Evolutionary conservation across 2,113 vertebrate species (phyloP), one percentile per base, ranked within the genome.

Genomic region (Astatoreochromis straeleni): DNA sequence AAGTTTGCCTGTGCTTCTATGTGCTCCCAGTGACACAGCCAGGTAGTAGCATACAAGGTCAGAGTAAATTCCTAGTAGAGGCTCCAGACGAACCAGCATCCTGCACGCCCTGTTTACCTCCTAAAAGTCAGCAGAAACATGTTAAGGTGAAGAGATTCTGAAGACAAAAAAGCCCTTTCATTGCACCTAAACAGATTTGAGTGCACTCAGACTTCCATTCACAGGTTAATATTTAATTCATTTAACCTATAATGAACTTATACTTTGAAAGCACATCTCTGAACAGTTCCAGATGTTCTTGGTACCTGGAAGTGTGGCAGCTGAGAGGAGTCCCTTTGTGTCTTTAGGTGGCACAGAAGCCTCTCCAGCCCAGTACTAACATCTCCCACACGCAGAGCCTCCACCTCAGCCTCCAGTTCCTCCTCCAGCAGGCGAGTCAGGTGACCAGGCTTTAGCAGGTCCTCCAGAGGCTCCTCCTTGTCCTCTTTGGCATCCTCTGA

Each of bases 1-100:
- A 80, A 99, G 92, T 57, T 99, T 99, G 3, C 97, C 98, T 1
- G 97, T 98, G 93, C 96, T 97, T 40, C 98, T 96, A 90, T 99
- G 98, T 75, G 97, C 97, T 9, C 97, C 97, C 94, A 99, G 82
- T 8, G 96, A 97, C 85, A 97, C 81, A 1, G 96, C 96, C 92
- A 99, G 90, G 92, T 98, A 99, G 96, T 98, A 98, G 7, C 97
- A 96, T 73, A 97, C 89, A 7, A 99, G 94, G 73, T 98, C 97
- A 1, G 96, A 97, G 93, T 98, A 99, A 24, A 96, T 93, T 82
- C 91, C 95, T 55, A 99, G 95, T 96, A 99, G 92, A 54, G 99
- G 98, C 91, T 97, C 93, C 9, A 99, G 93, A 42, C 96, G 97
- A 68, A 96, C 96, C 94, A 99, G 82, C 93, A 96, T 89, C 87